Base-by-base conservation (phyloP, 2,888 invertebrate genomes). In the Scaptomyza caliginosa region DNA sequence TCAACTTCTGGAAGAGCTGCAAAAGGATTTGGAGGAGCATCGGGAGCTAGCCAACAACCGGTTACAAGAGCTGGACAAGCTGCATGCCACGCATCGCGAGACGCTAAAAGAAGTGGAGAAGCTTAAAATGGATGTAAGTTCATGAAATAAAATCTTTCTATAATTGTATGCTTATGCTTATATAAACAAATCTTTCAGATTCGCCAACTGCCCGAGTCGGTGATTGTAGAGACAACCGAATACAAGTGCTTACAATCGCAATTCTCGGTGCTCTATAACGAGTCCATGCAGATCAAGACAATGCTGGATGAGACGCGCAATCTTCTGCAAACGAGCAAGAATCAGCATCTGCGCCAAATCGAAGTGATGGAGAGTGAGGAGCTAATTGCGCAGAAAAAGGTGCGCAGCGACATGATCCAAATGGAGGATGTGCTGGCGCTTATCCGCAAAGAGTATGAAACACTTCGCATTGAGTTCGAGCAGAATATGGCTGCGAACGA, bases 291-390 rank as follows among this genome's bases (percentile, higher is more conserved):
- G 91, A 94, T 99, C 89, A 97, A 98, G 92, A 98, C 98, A 0
- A 97, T 98, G 88, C 92, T 99, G 17, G 98, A 99, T 84, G 99
- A 99, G 91, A 95, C 97, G 0, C 92, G 97, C 23, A 94, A 95
- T 79, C 96, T 97, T 88, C 92, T 98, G 66, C 96, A 97, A 89
- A 95, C 94, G 26, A 96, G 97, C 86, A 98, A 98, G 91, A 98
- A 97, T 90, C 94, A 96, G 40, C 98, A 99, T 92, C 93, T 98
- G 88, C 93, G 98, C 7, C 98, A 99, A 90, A 98, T 99, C 80
- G 99, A 99, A 92, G 96, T 98, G 93, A 98, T 99, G 98, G 99
- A 99, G 96, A 97, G 97, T 88, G 99, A 99, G 92, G 99, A 99
- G 91, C 92, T 99, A 55, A 94, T 96, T 77, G 95, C 97, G 6